These are phyloP conservation scores for Thunnus thynnus DNA, from an alignment of 2,113 vertebrate genomes.

Conservation along the genomic window DNA sequence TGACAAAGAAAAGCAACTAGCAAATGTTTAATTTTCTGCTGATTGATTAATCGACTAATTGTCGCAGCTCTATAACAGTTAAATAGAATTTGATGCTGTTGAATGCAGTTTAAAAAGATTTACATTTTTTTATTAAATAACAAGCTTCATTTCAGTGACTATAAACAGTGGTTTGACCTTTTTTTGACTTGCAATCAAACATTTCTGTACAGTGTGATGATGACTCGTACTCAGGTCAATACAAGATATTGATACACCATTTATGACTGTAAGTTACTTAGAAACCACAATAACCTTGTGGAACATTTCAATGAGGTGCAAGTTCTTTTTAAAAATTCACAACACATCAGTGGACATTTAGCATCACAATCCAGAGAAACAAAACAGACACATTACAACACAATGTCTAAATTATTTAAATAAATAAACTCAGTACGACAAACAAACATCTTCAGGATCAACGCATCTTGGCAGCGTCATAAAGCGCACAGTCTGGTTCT, in stretches of 20 bases:
- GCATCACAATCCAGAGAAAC: constrained; percentile 40
- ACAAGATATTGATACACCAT: neutral
- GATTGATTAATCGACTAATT: too few relatives aligned
- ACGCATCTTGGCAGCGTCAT: constrained; percentile 12
- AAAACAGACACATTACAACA: constrained; percentile 20
- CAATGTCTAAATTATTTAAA: constrained; percentile 44
- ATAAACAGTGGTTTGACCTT: constrained; percentile 30
- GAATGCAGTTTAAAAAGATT: constrained; percentile 17
- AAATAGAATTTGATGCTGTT: neutral
- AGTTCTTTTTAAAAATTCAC: constrained; percentile 15
- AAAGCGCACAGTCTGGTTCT: neutral
- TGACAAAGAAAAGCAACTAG: too few relatives aligned
- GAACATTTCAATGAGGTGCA: constrained; percentile 23
- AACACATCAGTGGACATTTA: constrained; percentile 18
- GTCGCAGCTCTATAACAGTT: too few relatives aligned
- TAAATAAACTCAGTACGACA: constrained; percentile 59
- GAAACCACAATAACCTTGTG: constrained; percentile 11
- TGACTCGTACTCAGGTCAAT: neutral
- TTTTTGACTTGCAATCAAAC: constrained; percentile 1
- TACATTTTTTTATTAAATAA: constrained; percentile 54
- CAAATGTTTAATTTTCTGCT: too few relatives aligned
- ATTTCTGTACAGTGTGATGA: constrained; percentile 36
- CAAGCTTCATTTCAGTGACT: constrained; percentile 30
- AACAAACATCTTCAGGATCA: constrained; percentile 23
- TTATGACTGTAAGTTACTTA: constrained; percentile 4